Evolutionary conservation across 1,140 invertebrate genomes (phyloP).

Genomic region (Agrypnia vestita): DNA sequence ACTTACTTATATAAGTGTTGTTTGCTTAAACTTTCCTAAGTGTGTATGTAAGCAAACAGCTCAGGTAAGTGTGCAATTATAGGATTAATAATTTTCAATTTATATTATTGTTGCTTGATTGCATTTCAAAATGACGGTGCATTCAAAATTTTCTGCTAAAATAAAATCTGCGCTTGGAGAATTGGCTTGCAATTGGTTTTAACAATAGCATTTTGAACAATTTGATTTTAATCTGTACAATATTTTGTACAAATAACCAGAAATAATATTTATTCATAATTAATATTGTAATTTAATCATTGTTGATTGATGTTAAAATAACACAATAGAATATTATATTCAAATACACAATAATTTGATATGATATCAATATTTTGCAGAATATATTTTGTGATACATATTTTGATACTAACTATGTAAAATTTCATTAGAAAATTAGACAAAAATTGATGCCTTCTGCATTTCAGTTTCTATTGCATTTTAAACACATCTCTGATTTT

Average conservation of each 20-base stretch:
- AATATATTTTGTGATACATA: no score
- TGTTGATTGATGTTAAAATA: no score
- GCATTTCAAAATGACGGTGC: not conserved
- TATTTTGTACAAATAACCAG: not conserved
- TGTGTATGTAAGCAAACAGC: constrained; percentile 28
- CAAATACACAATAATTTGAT: no score
- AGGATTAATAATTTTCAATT: no score
- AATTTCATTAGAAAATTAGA: no score
- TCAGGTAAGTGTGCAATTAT: constrained; percentile 31
- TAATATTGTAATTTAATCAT: no score
- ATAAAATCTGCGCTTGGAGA: not conserved
- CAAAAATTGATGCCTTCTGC: no score
- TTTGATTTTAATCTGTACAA: not conserved
- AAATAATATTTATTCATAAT: no score
- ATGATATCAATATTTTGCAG: no score
- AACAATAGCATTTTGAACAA: not conserved
- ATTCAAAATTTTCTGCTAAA: not conserved
- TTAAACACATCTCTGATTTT: not conserved
- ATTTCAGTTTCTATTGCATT: no score
- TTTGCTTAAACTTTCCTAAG: constrained; percentile 52
- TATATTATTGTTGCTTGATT: not conserved
- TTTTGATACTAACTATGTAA: no score
- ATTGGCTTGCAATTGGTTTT: not conserved
- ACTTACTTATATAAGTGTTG: constrained; percentile 51
- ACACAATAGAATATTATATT: no score